These are phyloP conservation scores for Cecropterus lyciades DNA, from an alignment of 1,140 invertebrate species.

Conservation along the genomic window DNA sequence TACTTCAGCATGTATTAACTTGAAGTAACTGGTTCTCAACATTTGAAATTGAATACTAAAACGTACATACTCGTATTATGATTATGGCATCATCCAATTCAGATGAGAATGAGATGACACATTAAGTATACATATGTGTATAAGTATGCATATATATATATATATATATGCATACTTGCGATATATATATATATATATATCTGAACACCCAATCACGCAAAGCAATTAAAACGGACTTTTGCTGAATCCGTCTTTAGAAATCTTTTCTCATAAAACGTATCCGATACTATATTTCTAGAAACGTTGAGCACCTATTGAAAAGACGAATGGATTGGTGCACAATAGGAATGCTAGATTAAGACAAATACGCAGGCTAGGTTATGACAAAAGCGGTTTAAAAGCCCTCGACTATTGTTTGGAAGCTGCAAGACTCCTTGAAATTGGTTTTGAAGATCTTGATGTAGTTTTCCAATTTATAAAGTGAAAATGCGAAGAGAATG, in stretches of 20 bases:
- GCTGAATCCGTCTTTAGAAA: not conserved
- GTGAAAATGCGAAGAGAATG: constrained; percentile 1
- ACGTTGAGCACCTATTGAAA: constrained; percentile 24
- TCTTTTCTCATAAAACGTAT: constrained; percentile 14
- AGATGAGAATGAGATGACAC: no score
- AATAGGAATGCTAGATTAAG: constrained; percentile 29
- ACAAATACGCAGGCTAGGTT: constrained; percentile 33
- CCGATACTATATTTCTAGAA: constrained; percentile 29
- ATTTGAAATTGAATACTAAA: no score
- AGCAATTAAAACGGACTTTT: not conserved
- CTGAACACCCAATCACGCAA: not conserved
- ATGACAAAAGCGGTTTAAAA: constrained; percentile 33
- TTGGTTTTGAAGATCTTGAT: constrained; percentile 32
- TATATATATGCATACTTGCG: no score
- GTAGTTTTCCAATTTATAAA: constrained; percentile 8
- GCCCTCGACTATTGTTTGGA: constrained; percentile 25
- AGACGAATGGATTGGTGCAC: constrained; percentile 18
- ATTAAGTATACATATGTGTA: no score
- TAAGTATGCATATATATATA: no score
- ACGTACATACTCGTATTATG: no score
- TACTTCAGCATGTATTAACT: no score
- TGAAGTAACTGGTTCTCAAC: no score
- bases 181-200: no score
- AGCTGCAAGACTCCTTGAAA: constrained; percentile 24
- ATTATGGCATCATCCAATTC: no score